Conservation (phyloP, 2,113 vertebrate genomes). For the Burhinus oedicnemus region DNA sequence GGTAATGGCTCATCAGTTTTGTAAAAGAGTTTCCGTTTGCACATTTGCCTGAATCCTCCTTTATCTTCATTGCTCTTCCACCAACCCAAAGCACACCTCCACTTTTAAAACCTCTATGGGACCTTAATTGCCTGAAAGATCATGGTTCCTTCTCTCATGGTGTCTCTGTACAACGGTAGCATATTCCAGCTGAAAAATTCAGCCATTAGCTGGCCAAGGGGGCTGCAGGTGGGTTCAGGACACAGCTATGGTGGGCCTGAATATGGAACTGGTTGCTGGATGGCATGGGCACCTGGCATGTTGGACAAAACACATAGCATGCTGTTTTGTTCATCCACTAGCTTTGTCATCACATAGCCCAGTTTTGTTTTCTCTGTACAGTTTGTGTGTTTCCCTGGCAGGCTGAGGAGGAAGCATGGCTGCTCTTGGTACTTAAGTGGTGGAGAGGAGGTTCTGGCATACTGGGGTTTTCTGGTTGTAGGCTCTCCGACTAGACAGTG, state of each 20-base stretch:
- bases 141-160: not conserved
- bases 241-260: not conserved
- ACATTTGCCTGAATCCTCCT: not conserved
- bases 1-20: not conserved
- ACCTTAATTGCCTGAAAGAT: not conserved
- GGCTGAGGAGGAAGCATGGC: not conserved
- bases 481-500: not conserved
- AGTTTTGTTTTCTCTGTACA: not conserved
- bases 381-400: not conserved
- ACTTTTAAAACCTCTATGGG: not conserved
- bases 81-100: not conserved
- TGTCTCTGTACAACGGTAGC: not conserved
- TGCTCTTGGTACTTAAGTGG: not conserved
- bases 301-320: not conserved
- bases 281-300: rapidly evolving
- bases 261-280: not conserved
- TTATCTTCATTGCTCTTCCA: not conserved
- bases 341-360: not conserved
- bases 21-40: not conserved
- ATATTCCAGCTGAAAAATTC: not conserved
- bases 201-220: not conserved
- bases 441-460: not conserved
- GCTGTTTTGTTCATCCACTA: not conserved
- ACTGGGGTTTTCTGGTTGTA: not conserved
- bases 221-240: not conserved